Evolutionary conservation across 2,888 invertebrate genomes (phyloP), one percentile per base, ranked within the genome.

Genomic region (Atethmia centrago): DNA sequence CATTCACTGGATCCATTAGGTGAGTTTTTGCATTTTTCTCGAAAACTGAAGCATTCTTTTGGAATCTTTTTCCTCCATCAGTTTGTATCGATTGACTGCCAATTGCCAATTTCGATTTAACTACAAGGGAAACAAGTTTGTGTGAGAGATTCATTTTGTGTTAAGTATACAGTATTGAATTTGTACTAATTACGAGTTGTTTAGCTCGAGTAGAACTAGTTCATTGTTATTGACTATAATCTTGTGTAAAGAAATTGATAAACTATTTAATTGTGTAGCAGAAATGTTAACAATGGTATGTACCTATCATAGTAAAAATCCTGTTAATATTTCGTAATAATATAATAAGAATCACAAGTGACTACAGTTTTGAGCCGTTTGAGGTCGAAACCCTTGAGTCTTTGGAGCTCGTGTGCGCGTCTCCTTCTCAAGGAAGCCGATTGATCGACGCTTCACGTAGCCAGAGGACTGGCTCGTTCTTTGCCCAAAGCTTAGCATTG

Each of bases 1-100:
- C 98, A 98, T 90, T 97, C 98, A 0, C 94, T 98, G 74, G 98
- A 98, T 92, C 98, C 98, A 16, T 94, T 98, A 87, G 97, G 97
- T 97, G 90, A 94, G 93, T 91, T 51, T 8, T 58, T 16, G 5
- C 3, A n/a, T 12, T 8, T n/a, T 59, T 19, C 7, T 16, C n/a
- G 14, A 9, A n/a, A 9, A 53, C 16, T 14, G 4, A 16, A 53
- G 8, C 9, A n/a, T n/a, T 66, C 0, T 55, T 28, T 21, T n/a
- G 2, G 8, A 19, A 31, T 19, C 1, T 12, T 14, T n/a, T 55
- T 55, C 16, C 45, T n/a, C 16, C 0, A 25, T 66, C 4, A 31
- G 3, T 0, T 3, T 10, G 2, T 56, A 40, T 21, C 19, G 21
- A 31, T 36, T 28, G 28, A 53, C 16, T 25, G 7, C 0, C 7